Evolutionary conservation across 64 coral and sea anemone genomes (phyloP), one percentile per base, ranked within the genome.

Genomic region (Acropora tenuis): DNA sequence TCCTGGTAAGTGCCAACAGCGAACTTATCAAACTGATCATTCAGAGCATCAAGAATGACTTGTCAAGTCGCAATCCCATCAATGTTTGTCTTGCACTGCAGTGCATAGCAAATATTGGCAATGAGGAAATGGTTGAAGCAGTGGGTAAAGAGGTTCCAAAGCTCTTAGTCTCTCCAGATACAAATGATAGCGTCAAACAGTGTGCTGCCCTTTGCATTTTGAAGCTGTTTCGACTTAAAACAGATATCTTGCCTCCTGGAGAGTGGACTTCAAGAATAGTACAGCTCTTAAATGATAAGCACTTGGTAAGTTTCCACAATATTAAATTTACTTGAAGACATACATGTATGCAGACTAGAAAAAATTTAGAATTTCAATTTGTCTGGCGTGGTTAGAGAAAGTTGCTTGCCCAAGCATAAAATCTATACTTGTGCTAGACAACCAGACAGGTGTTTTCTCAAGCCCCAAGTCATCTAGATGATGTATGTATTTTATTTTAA

Each of bases 191-290:
- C 5, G 97, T 99, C 55, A 99, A 99, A 50, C 97, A 99, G 58
- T 99, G 91, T 48, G 91, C 97, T 0, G 94, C 97, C 3, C 74
- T 99, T 69, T 99, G 97, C 92, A 89, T 99, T 30, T 78, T 99
- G 48, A 95, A 99, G 63, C 79, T 99, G 17, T 99, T 96, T 69
- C 78, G 94, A 19, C 69, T 96, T 30, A 99, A 96, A 20, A 76
- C 86, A 78, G 80, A 88, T 65, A 93, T 96, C 18, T 74, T 99
- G 48, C 97, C 92, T 43, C 97, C 94, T 68, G 94, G 91, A 48
- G 97, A 99, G 30, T 99, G 97, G 97, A 99, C 97, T 6, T 99
- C 97, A 60, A 93, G 97, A 43, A 99, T 99, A 89, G 97, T 99
- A n/a, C 97, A 99, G 53, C 75, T 99, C 42, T 76, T 99, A 50